phyloP scores from a whole-genome alignment of 2,888 invertebrate species.

The Trachelus stipa region DNA sequence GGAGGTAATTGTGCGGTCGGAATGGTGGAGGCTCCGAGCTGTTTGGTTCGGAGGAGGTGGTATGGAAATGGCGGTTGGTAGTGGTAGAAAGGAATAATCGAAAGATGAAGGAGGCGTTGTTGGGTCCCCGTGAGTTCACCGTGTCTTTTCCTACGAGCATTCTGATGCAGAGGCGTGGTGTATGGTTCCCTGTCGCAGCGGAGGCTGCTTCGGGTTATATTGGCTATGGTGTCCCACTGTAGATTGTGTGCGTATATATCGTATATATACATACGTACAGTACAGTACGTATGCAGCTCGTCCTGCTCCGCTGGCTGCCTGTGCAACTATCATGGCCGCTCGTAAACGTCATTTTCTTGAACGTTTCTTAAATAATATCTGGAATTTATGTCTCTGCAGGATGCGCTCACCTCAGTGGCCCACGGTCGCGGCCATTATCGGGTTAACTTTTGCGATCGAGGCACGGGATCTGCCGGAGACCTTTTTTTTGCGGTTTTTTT shows the following conservation, averaged over 20 bases:
- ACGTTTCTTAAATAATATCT: conserved; percentile 38
- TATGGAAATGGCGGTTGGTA: background rate
- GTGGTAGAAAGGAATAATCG: background rate
- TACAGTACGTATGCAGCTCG: background rate
- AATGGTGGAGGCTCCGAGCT: background rate
- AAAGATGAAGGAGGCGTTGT: background rate
- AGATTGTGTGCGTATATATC: background rate
- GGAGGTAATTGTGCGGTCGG: background rate
- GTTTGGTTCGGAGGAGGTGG: background rate
- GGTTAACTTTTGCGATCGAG: conserved; percentile 1
- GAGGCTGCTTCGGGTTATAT: background rate
- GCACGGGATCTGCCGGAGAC: background rate
- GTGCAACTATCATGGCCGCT: conserved; percentile 30
- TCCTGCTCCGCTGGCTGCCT: background rate
- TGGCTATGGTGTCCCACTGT: background rate
- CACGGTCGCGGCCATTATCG: conserved; percentile 26
- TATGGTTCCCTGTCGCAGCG: background rate
- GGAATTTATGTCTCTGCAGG: conserved; percentile 41
- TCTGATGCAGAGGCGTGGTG: background rate
- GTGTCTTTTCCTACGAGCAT: background rate
- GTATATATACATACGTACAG: background rate
- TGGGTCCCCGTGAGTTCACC: background rate
- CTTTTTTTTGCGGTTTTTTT: background rate
- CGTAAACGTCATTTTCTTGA: conserved; percentile 42
- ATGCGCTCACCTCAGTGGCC: conserved; percentile 30